phyloP scores from a whole-genome alignment of 2,113 vertebrate species.

The Romanogobio albipinnatus region DNA sequence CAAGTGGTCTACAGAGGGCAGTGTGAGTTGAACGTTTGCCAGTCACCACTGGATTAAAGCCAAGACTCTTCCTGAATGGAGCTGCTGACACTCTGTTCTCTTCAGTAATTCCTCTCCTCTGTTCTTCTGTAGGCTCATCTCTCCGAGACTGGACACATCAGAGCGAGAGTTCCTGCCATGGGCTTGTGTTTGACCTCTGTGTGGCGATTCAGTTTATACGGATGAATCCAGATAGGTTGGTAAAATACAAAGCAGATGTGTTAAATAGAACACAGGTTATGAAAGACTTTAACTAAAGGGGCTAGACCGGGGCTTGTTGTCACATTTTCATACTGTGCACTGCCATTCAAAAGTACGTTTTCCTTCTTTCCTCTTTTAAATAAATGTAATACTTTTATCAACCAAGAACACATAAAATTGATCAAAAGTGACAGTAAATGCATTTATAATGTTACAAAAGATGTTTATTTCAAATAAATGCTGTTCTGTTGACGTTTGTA shows the following conservation, averaged over 20 bases:
- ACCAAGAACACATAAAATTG: not conserved
- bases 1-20: constrained; percentile 1
- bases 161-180: not conserved
- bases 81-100: not conserved
- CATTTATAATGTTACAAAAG: not conserved
- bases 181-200: not conserved
- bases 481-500: not conserved
- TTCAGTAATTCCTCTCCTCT: not conserved
- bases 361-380: not conserved
- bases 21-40: not conserved
- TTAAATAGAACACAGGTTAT: not conserved
- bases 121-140: not conserved
- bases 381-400: not conserved
- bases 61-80: not conserved
- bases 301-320: not conserved
- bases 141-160: not conserved
- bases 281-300: not conserved
- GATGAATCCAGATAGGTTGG: not conserved
- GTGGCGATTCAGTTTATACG: not conserved
- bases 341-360: not conserved
- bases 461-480: not conserved
- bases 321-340: not conserved
- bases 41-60: not conserved
- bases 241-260: not conserved
- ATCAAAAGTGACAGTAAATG: not conserved